Base-by-base conservation (phyloP, 2,113 vertebrate genomes). In the Microtus ochrogaster region DNA sequence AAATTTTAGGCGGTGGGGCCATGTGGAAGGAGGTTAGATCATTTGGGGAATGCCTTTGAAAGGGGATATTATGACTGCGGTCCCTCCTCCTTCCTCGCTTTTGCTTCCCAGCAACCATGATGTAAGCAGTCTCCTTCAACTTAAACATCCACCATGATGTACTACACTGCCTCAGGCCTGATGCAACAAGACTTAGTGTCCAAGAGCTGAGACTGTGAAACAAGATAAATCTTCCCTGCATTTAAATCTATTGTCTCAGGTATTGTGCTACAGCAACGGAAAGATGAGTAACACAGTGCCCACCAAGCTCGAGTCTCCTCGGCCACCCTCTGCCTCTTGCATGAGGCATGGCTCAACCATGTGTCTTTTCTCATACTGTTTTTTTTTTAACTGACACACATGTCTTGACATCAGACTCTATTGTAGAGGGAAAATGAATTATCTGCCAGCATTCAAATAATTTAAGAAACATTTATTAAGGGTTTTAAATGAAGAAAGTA, bases 401-500 rank as follows among this genome's bases (percentile, higher is more conserved):
- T 58, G 7, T 90, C 33, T 95, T 82, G 3, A 41, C 74, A 47
- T 82, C 66, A 82, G 47, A 76, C 49, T 74, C 90, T 41, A 58
- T 10, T 44, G 14, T 39, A 73, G 6, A 30, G 44, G 92, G 36
- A 36, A 91, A 87, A 86, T 66, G 90, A 63, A 91, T 66, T 65
- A 86, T 94, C 65, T 86, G 39, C 66, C 55, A 61, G 24, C n/a
- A 47, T 4, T 86, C 39, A 83, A 89, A 58, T 87, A 84, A 89
- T 81, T 94, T 91, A 91, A 78, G 14, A 95, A 88, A 89, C 11
- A 81, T 11, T 4, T 47, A 89, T 26, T 76, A 52, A 76, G 26
- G 13, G 14, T 47, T 61, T 33, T 61, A 12, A 89, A 74, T 78
- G 78, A 90, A 94, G 77, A 66, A 95, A 93, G 9, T 49, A 68